A percentile compares a stretch with the other conserved stretches of the same genome.
Evolutionary conservation across 2,888 invertebrate species (phyloP).

Genomic region (Nomada flava): DNA sequence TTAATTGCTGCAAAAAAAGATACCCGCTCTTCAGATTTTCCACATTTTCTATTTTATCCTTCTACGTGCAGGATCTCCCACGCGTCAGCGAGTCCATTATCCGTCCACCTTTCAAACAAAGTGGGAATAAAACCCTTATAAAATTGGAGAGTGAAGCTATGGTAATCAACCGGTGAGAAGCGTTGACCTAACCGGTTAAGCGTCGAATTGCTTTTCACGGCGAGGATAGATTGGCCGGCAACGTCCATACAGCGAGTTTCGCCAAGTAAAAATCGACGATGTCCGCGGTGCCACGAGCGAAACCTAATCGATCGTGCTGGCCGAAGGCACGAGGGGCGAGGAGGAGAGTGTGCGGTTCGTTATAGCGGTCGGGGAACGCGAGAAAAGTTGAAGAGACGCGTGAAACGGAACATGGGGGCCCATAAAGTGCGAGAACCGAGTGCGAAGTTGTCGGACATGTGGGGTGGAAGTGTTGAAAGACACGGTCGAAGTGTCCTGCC

Average conservation of each 20-base stretch:
- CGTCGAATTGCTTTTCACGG: background rate
- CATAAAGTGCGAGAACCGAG: slow-evolving; percentile 58
- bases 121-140: background rate
- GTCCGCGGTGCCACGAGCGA: background rate
- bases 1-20: background rate
- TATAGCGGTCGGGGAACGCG: slow-evolving; percentile 14
- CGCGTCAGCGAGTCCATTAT: slow-evolving; percentile 15
- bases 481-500: slow-evolving; percentile 52
- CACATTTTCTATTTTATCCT: background rate
- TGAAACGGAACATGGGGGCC: slow-evolving; percentile 36
- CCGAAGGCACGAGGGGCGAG: background rate
- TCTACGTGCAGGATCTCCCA: background rate
- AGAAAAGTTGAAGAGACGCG: slow-evolving; percentile 47
- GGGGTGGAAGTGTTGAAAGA: slow-evolving; percentile 61
- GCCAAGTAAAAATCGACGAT: slow-evolving; percentile 2
- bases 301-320: slow-evolving; percentile 2
- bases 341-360: background rate
- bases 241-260: background rate
- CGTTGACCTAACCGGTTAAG: slow-evolving; percentile 17
- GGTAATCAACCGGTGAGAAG: background rate
- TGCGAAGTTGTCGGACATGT: slow-evolving; percentile 71
- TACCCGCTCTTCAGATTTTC: background rate
- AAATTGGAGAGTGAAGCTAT: background rate
- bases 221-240: background rate
- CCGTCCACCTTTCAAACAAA: background rate